Conservation (phyloP, 2,797 vertebrate species). For the Odontamblyopus lacepedii region DNA sequence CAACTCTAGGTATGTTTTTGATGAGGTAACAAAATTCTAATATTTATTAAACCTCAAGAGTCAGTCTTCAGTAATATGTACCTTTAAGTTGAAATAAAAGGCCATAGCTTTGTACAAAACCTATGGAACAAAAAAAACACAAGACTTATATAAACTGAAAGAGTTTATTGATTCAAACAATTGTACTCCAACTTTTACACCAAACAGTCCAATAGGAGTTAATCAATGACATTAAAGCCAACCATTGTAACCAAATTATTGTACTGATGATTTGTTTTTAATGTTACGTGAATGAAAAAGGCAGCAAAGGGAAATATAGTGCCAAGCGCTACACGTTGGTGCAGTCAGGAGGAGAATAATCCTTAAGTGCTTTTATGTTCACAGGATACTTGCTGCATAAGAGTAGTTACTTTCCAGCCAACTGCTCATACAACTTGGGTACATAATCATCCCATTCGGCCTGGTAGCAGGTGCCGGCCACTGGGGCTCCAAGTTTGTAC, state of each 20-base stretch:
- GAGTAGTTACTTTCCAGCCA: slow-evolving; percentile 83
- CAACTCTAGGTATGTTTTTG: too few relatives aligned
- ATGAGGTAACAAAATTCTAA: too few relatives aligned
- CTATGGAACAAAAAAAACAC: not conserved
- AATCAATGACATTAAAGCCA: slow-evolving; percentile 10
- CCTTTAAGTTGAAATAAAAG: too few relatives aligned
- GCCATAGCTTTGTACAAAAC: not conserved
- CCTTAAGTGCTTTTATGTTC: not conserved
- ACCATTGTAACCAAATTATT: slow-evolving; percentile 44
- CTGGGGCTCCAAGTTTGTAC: slow-evolving; percentile 81
- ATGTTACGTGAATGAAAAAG: not conserved
- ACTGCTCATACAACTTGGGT: slow-evolving; percentile 92
- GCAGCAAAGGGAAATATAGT: slow-evolving; percentile 4
- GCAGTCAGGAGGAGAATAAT: slow-evolving; percentile 5
- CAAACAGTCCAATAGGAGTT: not conserved
- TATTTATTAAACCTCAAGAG: too few relatives aligned
- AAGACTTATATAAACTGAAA: not conserved
- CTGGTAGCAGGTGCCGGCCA: slow-evolving; percentile 93
- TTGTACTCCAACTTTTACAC: not conserved
- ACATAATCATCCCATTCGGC: slow-evolving; percentile 96
- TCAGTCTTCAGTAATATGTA: too few relatives aligned
- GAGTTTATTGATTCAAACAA: not conserved
- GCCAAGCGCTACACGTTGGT: slow-evolving; percentile 11
- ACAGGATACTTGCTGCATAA: too few relatives aligned
- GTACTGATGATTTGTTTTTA: slow-evolving; percentile 2